Evolutionary conservation across 2,797 vertebrate genomes (phyloP), one percentile per base, ranked within the genome.

Genomic region (Gallinago stenura): DNA sequence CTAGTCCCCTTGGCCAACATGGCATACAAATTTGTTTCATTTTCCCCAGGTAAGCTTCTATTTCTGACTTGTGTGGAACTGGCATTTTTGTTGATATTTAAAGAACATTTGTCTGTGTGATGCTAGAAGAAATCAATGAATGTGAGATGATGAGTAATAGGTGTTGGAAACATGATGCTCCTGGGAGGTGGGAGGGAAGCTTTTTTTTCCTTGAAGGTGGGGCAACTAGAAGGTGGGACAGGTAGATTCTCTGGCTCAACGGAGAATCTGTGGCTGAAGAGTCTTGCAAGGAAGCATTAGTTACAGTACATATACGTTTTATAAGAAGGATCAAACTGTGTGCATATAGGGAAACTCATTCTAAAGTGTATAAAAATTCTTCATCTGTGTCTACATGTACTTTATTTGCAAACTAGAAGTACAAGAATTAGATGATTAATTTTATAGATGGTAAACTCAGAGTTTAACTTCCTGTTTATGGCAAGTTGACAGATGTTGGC

Each of bases 11-110:
- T 99, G 85, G 98, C 99, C 58, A 98, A 98, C 97, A 99, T 99
- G 99, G 99, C 99, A 68, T 99, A 99, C 97, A 99, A 98, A 96
- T 99, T 99, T 97, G 87, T 98, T 95, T 99, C 98, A 35, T 98
- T 98, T 94, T 98, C 99, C 81, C 98, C 98, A 33, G 99, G 99
- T 99, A 82, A 97, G 91, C 53, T 79, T 17, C 25, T 41, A 6
- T 10, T 66, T 53, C 33, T 87, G 21, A 28, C 48, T 76, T 62
- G 7, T 2, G 26, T 39, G 51, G 10, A 20, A 77, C 64, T n/a
- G 73, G 22, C 1, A 0, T 25, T 88, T 79, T 30, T 37, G 37
- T 58, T 79, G 56, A 15, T 68, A 18, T 8, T 58, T 64, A 65
- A 26, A 17, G 28, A 77, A 18, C 6, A 1, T 22, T 60, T 94